Evolutionary conservation across 2,113 vertebrate species (phyloP), one percentile per base, ranked within the genome.

Genomic region (Collichthys lucidus): DNA sequence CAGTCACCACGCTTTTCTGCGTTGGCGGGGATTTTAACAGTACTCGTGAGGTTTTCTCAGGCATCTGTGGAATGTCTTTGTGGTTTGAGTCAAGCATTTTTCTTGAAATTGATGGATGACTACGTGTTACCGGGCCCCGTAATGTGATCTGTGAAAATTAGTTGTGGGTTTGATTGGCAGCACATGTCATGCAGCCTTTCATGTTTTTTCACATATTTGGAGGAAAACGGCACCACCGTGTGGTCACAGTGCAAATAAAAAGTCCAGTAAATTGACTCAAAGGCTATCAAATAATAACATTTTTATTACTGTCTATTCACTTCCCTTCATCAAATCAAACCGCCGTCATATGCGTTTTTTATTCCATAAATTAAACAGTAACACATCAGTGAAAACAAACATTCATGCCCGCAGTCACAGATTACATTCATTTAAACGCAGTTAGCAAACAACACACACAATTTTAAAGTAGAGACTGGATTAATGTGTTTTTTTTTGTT

Each of bases 281-380:
- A 11, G 19, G n/a, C 8, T 76, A 77, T 77, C 0, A 59, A 61
- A 55, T 55, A 69, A 50, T 19, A 53, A 0, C 12, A 14, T 20
- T n/a, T 81, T 75, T 74, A 75, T 79, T 68, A 12, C 0, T 19
- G 74, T n/a, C 5, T 16, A 8, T n/a, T 57, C 17, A 7, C 5
- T 29, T 1, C 20, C 22, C 42, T 22, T 6, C 0, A 17, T 53
- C n/a, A 72, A 72, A 60, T 64, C 6, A 67, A 62, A 47, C 29
- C 57, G 71, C 0, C 4, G 15, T 3, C 52, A 72, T 64, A 83
- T 17, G 52, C 76, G 35, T 78, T 52, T 49, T 49, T 1, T 6
- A 75, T 72, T 31, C 76, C 15, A 91, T 92, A 89, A 91, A 72
- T 92, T 86, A 91, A 31, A 83, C 19, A 88, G 78, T 46, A 67